Percentiles rank a stretch among this genome's conserved stretches.
Conservation (phyloP, 2,797 vertebrate genomes). For the Lagorchestes hirsutus region DNA sequence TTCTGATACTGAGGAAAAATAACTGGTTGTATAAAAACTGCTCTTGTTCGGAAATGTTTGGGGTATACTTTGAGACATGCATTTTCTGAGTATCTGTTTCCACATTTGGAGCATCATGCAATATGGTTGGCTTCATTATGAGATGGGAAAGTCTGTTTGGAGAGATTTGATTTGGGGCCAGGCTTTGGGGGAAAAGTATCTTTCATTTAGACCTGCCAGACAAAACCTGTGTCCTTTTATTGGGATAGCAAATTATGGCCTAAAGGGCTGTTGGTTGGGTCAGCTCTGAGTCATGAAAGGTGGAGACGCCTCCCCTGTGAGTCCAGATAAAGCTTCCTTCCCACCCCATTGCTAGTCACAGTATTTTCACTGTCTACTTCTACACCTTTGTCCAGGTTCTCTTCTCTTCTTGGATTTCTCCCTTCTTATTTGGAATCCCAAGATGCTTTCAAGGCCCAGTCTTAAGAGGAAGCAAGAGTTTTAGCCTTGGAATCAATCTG, state of each 20-base stretch:
- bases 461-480: not conserved
- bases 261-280: not conserved
- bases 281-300: not conserved
- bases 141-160: conserved; percentile 74
- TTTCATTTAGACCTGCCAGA: conserved; percentile 58
- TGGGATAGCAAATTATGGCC: not conserved
- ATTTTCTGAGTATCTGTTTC: conserved; percentile 80
- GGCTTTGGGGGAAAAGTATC: conserved; percentile 67
- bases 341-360: not conserved
- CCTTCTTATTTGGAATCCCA: not conserved
- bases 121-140: conserved; percentile 80
- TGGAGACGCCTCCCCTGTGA: not conserved
- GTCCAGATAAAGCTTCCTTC: not conserved
- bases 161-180: conserved; percentile 56
- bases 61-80: conserved; percentile 79
- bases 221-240: conserved; percentile 35
- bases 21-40: conserved; percentile 64
- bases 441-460: not conserved
- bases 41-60: conserved; percentile 83
- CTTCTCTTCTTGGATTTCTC: not conserved
- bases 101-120: conserved; percentile 78
- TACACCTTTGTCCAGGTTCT: not conserved
- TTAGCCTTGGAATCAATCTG: not conserved
- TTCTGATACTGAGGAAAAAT: conserved; percentile 58
- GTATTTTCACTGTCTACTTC: not conserved